phyloP scores from a whole-genome alignment of 2,888 invertebrate species.

The Brachyptera putata region DNA sequence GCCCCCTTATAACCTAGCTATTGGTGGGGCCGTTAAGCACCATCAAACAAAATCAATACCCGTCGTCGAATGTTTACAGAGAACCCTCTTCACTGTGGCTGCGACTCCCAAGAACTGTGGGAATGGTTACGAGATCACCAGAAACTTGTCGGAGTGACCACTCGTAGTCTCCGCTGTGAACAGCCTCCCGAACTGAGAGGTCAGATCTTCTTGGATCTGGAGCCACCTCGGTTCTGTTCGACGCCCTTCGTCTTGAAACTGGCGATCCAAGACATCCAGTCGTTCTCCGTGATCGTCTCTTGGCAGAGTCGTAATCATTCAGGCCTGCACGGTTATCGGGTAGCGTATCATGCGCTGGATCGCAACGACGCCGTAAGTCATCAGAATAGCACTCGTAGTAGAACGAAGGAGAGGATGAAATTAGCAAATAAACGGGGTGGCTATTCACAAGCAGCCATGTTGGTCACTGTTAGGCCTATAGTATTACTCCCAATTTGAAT shows the following conservation, averaged over 20 bases:
- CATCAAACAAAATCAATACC: no score
- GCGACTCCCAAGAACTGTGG: conserved; percentile 87
- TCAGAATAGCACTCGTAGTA: background rate
- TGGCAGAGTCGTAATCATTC: conserved; percentile 88
- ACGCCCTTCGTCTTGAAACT: conserved; percentile 76
- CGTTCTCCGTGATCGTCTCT: conserved; percentile 78
- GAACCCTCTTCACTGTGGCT: conserved; percentile 85
- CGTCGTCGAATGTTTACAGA: no score
- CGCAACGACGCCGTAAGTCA: conserved; percentile 52
- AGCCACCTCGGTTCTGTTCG: conserved; percentile 79
- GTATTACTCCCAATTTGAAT: no score
- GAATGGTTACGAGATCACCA: conserved; percentile 87
- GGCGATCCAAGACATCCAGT: conserved; percentile 83
- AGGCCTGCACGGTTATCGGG: conserved; percentile 77
- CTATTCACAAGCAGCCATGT: no score
- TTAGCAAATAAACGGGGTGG: no score
- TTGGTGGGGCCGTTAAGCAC: no score
- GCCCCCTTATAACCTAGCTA: no score
- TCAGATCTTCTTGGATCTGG: conserved; percentile 67
- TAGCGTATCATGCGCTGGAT: conserved; percentile 73
- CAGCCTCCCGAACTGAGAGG: conserved; percentile 78
- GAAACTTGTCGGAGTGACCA: conserved; percentile 53
- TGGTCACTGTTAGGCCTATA: no score
- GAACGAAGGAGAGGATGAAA: no score
- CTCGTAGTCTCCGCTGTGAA: conserved; percentile 64